phyloP scores from a whole-genome alignment of 2,888 invertebrate species.

The Tricholauxania praeusta region DNA sequence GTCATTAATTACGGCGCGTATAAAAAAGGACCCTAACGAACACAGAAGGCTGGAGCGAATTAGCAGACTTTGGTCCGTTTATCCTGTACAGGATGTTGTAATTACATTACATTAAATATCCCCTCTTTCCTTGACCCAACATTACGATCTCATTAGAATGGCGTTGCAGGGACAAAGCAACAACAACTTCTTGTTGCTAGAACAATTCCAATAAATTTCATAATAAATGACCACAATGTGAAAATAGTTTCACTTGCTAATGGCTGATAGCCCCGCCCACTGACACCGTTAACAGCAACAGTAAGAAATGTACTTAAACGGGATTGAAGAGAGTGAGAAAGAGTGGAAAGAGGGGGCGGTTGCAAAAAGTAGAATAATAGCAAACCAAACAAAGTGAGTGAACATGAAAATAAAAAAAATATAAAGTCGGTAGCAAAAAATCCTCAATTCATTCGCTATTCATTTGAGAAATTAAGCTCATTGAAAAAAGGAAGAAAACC shows the following conservation, averaged over 20 bases:
- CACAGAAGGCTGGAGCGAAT: background rate
- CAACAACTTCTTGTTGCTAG: background rate
- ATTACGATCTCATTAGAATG: background rate
- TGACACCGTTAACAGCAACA: no score
- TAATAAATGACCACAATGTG: conserved; percentile 39
- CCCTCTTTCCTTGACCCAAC: conserved; percentile 1
- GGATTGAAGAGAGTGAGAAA: background rate
- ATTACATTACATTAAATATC: conserved; percentile 34
- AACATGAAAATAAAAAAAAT: conserved; percentile 31
- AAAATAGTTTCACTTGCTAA: conserved; percentile 32
- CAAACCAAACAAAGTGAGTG: conserved; percentile 17
- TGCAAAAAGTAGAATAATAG: background rate
- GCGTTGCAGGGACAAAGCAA: background rate
- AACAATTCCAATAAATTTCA: conserved; percentile 30
- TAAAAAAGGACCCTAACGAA: conserved; percentile 29
- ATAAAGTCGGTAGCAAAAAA: conserved; percentile 28
- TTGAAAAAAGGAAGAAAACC: background rate
- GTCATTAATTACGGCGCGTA: conserved; percentile 42
- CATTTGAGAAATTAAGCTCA: conserved; percentile 39
- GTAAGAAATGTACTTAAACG: no score
- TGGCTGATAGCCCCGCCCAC: background rate
- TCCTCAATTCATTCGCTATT: conserved; percentile 35
- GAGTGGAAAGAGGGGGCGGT: background rate
- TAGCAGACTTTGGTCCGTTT: background rate
- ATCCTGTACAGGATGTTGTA: conserved; percentile 32